Conservation (phyloP, 2,113 vertebrate species). For the Oenanthe melanoleuca region DNA sequence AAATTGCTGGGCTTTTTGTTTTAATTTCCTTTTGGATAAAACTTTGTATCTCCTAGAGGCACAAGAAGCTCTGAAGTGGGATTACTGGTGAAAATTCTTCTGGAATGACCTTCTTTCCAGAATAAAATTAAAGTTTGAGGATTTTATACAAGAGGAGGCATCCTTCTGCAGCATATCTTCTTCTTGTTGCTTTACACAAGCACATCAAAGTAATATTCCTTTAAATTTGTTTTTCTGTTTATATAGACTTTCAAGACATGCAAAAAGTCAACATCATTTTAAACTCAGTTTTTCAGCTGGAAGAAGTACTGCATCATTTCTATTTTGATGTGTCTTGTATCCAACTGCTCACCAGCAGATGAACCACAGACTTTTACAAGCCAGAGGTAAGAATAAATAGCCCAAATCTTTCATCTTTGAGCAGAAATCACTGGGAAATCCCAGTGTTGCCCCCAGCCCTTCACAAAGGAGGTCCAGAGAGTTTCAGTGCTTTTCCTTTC, state of each 20-base stretch:
- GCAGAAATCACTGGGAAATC: not conserved
- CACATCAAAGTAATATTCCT: not conserved
- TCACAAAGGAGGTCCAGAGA: not conserved
- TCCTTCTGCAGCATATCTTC: not conserved
- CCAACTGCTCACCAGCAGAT: not conserved
- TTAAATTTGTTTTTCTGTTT: not conserved
- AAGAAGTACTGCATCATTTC: not conserved
- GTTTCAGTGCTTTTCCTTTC: not conserved
- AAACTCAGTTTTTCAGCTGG: not conserved
- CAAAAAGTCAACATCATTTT: not conserved
- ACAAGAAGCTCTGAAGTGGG: not conserved
- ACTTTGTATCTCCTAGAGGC: not conserved
- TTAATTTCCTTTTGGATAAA: conserved; percentile 45
- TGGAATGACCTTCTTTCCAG: not conserved
- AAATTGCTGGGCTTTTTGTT: not conserved
- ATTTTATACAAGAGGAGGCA: not conserved
- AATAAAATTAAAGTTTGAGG: not conserved
- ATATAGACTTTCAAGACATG: not conserved
- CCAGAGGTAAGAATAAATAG: not conserved
- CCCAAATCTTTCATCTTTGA: not conserved
- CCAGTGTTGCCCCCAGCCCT: not conserved
- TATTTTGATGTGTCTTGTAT: not conserved
- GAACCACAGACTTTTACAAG: not conserved
- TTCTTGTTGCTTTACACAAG: not conserved
- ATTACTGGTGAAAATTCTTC: not conserved